phyloP scores from a whole-genome alignment of 2,888 invertebrate species.

The Xestia xanthographa region DNA sequence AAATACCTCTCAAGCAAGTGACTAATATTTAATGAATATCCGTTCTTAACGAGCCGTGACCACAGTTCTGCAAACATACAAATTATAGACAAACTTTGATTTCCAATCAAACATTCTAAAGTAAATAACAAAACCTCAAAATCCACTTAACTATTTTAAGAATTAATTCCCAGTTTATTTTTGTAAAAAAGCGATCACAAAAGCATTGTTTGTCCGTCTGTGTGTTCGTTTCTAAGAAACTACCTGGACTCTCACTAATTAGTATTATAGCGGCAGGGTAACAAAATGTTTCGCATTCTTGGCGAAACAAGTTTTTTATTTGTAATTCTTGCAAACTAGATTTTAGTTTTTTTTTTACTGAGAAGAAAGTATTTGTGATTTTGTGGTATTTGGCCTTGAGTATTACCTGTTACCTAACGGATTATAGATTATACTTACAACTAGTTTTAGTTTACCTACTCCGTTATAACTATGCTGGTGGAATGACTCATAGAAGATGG shows the following conservation, averaged over 20 bases:
- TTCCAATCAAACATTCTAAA: background rate
- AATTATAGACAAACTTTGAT: constrained; percentile 7
- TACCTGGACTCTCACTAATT: constrained; percentile 46
- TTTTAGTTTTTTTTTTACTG: constrained; percentile 6
- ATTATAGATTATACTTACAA: background rate
- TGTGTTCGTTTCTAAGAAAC: constrained; percentile 40
- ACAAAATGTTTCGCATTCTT: constrained; percentile 28
- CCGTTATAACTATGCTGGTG: background rate
- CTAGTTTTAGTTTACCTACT: background rate
- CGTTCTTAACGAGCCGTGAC: constrained; percentile 10
- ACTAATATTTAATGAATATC: background rate
- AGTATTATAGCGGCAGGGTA: background rate
- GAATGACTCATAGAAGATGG: background rate
- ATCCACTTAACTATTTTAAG: constrained; percentile 14
- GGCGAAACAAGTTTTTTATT: constrained; percentile 15
- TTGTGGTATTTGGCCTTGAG: background rate
- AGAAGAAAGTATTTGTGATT: constrained; percentile 14
- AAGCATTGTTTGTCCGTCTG: constrained; percentile 26
- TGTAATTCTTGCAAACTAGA: constrained; percentile 1
- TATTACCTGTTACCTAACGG: background rate
- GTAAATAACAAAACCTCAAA: constrained; percentile 6
- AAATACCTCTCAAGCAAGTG: too few relatives aligned
- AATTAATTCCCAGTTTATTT: constrained; percentile 12
- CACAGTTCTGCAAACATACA: background rate
- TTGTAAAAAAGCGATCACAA: constrained; percentile 24